Base-by-base conservation (phyloP, 2,113 vertebrate genomes). In the Nansenia antarctica region DNA sequence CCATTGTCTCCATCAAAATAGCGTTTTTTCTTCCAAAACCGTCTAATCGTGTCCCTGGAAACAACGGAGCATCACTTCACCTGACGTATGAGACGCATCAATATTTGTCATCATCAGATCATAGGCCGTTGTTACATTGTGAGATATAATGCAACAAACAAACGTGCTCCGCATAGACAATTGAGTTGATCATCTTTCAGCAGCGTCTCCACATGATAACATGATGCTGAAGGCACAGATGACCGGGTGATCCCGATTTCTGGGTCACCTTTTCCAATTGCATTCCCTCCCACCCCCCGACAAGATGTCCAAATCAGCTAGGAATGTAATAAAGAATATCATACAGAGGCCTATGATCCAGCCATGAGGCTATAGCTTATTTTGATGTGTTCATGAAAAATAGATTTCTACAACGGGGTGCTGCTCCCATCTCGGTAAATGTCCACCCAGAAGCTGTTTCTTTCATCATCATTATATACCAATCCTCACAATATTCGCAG, bases 221-320 rank as follows among this genome's bases (percentile, higher is more conserved):
- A 60, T 60, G 57, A 45, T 26, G 24, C 42, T 42, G 26, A 49
- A 55, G 31, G 26, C 29, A 39, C 57, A 9, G 31, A 37, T 62
- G 55, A 49, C 68, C 39, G 9, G 30, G 34, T 34, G 35, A 70
- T 67, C 49, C 58, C 35, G 4, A 65, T 76, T 70, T 70, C 62
- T 66, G 73, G 73, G 67, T 70, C 62, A 60, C 31, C 15, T 42
- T 75, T 62, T 70, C 62, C 62, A 32, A 53, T 32, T 65, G 26
- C n/a, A 61, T 30, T 59, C 29, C 71, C 45, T 32, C 59, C 37
- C 29, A 59, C 67, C 3, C 42, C 39, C 15, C 39, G 39, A 42
- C 14, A 42, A 42, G 39, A 42, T 42, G 39, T n/a, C 39, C 39
- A 18, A n/a, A n/a, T 42, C 39, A 42, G 12, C 18, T 18, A 18